phyloP scores from a whole-genome alignment of 1,140 invertebrate genomes.

The Pachyrhynchus sulphureomaculatus region DNA sequence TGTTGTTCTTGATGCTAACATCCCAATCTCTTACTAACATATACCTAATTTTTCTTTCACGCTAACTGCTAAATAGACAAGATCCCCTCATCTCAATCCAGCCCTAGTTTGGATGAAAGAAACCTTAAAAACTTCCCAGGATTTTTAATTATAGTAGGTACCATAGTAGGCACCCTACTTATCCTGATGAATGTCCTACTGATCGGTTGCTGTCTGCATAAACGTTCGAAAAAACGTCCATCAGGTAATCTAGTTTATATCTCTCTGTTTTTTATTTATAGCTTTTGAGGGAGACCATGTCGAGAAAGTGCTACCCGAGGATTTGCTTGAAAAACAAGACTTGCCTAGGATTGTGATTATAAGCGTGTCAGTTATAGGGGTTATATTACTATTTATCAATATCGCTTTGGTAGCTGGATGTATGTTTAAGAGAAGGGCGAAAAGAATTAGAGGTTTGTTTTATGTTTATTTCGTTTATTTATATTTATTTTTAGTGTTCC shows the following conservation, averaged over 20 bases:
- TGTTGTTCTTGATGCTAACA: too few relatives aligned
- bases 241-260: slow-evolving; percentile 59
- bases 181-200: slow-evolving; percentile 80
- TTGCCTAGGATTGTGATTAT: slow-evolving; percentile 78
- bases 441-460: slow-evolving; percentile 62
- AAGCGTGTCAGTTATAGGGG: slow-evolving; percentile 75
- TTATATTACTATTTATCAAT: slow-evolving; percentile 77
- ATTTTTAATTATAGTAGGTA: slow-evolving; percentile 73
- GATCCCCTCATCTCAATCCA: slow-evolving; percentile 51
- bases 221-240: slow-evolving; percentile 70
- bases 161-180: slow-evolving; percentile 69
- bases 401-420: slow-evolving; percentile 82
- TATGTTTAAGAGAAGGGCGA: slow-evolving; percentile 72
- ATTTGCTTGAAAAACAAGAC: slow-evolving; percentile 65
- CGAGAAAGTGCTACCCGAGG: slow-evolving; percentile 62
- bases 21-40: slow-evolving; percentile 16
- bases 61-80: slow-evolving; percentile 46
- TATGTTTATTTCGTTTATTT: slow-evolving; percentile 5
- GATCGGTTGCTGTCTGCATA: slow-evolving; percentile 83
- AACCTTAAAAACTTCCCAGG: slow-evolving; percentile 54
- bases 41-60: slow-evolving; percentile 24
- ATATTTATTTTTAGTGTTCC: too few relatives aligned
- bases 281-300: slow-evolving; percentile 51
- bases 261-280: slow-evolving; percentile 57
- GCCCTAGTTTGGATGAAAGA: slow-evolving; percentile 52